phyloP scores from a whole-genome alignment of 2,113 vertebrate genomes.

The Silurus asotus region DNA sequence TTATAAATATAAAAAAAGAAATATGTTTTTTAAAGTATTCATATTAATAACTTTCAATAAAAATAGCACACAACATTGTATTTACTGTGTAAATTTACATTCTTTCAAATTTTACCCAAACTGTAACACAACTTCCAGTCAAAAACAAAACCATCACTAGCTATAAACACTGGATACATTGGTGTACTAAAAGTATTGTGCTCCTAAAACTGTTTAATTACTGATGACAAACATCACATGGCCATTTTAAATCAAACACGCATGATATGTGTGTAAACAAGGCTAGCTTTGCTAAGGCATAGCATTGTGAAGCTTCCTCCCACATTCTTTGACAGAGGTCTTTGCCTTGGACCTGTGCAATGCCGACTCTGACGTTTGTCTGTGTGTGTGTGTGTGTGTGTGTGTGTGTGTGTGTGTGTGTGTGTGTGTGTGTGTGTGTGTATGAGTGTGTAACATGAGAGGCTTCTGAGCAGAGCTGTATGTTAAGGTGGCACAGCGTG shows the following conservation, averaged over 20 bases:
- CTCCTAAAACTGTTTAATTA: constrained; percentile 32
- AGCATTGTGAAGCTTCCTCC: constrained; percentile 16
- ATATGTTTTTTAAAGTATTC: not conserved
- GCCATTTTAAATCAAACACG: constrained; percentile 20
- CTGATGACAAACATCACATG: constrained; percentile 14
- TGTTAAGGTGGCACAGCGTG: constrained; percentile 59
- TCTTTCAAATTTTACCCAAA: not conserved
- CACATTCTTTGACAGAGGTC: constrained; percentile 37
- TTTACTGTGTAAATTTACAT: not conserved
- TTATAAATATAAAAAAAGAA: not conserved
- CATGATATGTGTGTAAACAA: not conserved
- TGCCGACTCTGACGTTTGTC: constrained; percentile 7
- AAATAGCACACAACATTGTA: not conserved
- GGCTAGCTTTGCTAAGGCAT: not conserved
- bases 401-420: constrained; percentile 22
- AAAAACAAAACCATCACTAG: constrained; percentile 1
- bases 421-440: constrained; percentile 5
- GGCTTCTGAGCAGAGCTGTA: constrained; percentile 25
- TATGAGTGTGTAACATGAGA: constrained; percentile 47
- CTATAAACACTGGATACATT: constrained; percentile 25
- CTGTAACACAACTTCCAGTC: not conserved
- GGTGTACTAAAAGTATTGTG: constrained; percentile 19
- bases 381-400: constrained; percentile 20
- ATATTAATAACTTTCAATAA: not conserved
- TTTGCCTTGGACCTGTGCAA: not conserved